Evolutionary conservation across 2,797 vertebrate genomes (phyloP), one percentile per base, ranked within the genome.

Genomic region (Thalassophryne amazonica): DNA sequence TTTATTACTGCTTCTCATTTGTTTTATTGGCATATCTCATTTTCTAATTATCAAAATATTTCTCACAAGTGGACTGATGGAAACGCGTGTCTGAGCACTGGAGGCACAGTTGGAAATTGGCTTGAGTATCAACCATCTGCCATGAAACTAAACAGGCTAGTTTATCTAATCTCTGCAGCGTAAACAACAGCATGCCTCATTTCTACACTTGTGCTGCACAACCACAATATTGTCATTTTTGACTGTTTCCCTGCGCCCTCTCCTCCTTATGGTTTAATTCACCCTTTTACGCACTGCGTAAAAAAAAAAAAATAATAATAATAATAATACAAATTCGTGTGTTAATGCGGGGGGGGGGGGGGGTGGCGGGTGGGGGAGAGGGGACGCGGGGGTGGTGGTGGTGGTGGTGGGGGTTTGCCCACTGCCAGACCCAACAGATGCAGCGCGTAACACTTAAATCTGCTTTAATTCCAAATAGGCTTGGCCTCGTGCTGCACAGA

Each of bases 161-260:
- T 94, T 92, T 93, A 93, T 94, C 92, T 94, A 93, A 93, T 93
- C 92, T 93, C 86, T 76, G 83, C 91, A 90, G 81, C 84, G 88
- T 93, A 93, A 94, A 94, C 91, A 94, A 83, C 90, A 91, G 84
- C 90, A 91, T 88, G 87, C 77, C 88, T 90, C 89, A 92, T 92
- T 90, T 92, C 91, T 90, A 72, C 86, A 90, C 88, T 91, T 88
- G 82, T 86, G 87, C 72, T 80, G 77, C 80, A 89, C 86, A 57
- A 76, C 43, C 73, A 78, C 81, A 69, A 67, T 75, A 68, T 79
- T 60, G 53, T 38, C 48, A 52, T 60, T 66, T 75, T 38, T 61
- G 67, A 69, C 66, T 57, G 42, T 51, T 68, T 42, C 60, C 47
- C 59, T n/a, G 34, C 36, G 63, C 42, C 27, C 43, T 60, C 32